A percentile compares a stretch with the other conserved stretches of the same genome.
Evolutionary conservation across 2,888 invertebrate species (phyloP).

Genomic region (Cephonodes hylas): DNA sequence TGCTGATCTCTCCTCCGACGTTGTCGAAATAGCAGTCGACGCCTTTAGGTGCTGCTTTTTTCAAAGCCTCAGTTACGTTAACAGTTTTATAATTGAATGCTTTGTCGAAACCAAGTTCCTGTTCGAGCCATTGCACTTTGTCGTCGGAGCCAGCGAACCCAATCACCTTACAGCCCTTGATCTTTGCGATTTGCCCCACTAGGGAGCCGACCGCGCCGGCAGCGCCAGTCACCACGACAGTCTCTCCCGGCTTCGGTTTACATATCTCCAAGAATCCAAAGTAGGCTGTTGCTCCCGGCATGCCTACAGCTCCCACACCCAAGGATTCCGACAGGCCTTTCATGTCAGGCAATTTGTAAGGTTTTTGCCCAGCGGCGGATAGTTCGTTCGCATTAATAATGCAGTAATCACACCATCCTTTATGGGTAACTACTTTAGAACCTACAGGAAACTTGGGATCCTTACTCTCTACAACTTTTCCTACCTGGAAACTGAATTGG

Average conservation of each 20-base stretch:
- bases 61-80: conserved; percentile 71
- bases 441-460: conserved; percentile 79
- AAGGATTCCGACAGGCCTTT: conserved; percentile 71
- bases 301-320: conserved; percentile 81
- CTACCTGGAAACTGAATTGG: conserved; percentile 26
- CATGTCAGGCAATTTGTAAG: conserved; percentile 70
- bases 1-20: conserved; percentile 84
- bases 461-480: conserved; percentile 54
- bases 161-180: conserved; percentile 81
- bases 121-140: conserved; percentile 81
- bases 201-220: conserved; percentile 86
- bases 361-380: conserved; percentile 13
- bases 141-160: conserved; percentile 86
- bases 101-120: conserved; percentile 84
- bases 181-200: conserved; percentile 87
- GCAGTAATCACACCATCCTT: conserved; percentile 83
- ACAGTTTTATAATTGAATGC: conserved; percentile 86
- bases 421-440: conserved; percentile 76
- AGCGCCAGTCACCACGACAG: conserved; percentile 84
- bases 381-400: conserved; percentile 21
- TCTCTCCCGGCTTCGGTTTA: conserved; percentile 84
- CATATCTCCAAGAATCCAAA: conserved; percentile 86
- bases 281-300: conserved; percentile 85
- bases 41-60: conserved; percentile 78
- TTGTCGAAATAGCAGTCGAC: conserved; percentile 89